A percentile compares a stretch with the other conserved stretches of the same genome.
These are phyloP conservation scores for Hesperia comma DNA, from an alignment of 2,888 invertebrate genomes.

Conservation along the genomic window DNA sequence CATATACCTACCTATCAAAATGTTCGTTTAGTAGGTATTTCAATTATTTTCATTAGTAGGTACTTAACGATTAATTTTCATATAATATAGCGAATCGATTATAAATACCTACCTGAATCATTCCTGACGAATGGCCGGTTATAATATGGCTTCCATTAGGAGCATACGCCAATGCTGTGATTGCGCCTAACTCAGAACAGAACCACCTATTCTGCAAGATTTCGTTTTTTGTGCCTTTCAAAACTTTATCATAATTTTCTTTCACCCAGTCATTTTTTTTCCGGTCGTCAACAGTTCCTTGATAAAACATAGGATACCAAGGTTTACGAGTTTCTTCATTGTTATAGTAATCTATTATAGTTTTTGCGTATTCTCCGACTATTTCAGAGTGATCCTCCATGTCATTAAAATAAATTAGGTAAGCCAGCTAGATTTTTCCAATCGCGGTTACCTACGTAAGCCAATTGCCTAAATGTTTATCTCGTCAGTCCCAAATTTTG, in stretches of 20 bases:
- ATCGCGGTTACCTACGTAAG: slow-evolving; percentile 32
- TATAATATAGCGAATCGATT: not conserved
- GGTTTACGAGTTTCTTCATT: slow-evolving; percentile 54
- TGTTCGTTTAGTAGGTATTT: too few species aligned
- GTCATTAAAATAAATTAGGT: slow-evolving; percentile 25
- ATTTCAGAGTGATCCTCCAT: slow-evolving; percentile 53
- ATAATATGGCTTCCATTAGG: slow-evolving; percentile 70
- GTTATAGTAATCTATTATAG: slow-evolving; percentile 53
- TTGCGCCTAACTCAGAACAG: slow-evolving; percentile 62
- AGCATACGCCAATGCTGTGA: slow-evolving; percentile 69
- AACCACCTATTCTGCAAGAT: slow-evolving; percentile 64
- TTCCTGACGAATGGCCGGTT: slow-evolving; percentile 75
- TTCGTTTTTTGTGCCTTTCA: slow-evolving; percentile 60
- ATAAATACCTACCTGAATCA: slow-evolving; percentile 78
- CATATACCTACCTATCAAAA: too few species aligned
- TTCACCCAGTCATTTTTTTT: slow-evolving; percentile 55
- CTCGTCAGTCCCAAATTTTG: too few species aligned
- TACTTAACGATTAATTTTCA: not conserved
- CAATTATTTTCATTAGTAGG: not conserved
- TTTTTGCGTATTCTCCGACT: slow-evolving; percentile 52
- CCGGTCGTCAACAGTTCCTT: slow-evolving; percentile 45
- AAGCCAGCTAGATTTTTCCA: slow-evolving; percentile 47
- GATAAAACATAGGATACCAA: slow-evolving; percentile 70
- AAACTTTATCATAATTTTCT: slow-evolving; percentile 57
- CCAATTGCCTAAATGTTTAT: too few species aligned